Conservation (phyloP, 2,888 invertebrate species). For the Eupithecia vulgata region DNA sequence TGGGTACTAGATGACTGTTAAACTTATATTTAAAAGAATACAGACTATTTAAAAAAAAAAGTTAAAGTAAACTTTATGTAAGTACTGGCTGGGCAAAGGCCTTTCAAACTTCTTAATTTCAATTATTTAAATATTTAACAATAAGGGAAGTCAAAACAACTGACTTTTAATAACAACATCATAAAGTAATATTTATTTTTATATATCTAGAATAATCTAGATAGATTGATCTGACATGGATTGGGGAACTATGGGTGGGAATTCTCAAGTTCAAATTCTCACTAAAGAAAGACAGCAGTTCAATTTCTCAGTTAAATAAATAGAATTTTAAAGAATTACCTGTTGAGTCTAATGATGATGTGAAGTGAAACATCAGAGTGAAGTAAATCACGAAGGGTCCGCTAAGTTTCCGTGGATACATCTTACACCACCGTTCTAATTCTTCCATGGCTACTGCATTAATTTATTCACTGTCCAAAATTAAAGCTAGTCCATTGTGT, state of each 20-base stretch:
- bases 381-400: conserved; percentile 57
- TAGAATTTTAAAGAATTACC: conserved; percentile 52
- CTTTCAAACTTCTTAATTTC: too few relatives aligned
- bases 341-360: conserved; percentile 63
- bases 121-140: too few relatives aligned
- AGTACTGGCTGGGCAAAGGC: too few relatives aligned
- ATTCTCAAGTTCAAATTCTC: too few relatives aligned
- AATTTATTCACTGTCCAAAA: background rate
- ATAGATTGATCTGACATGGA: background rate
- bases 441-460: conserved; percentile 68
- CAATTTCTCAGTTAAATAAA: background rate
- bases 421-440: conserved; percentile 75
- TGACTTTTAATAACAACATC: background rate
- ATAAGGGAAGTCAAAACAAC: too few relatives aligned
- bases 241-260: background rate
- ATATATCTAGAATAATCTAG: background rate
- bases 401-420: conserved; percentile 62
- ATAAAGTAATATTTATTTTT: background rate
- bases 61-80: too few relatives aligned
- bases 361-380: conserved; percentile 44
- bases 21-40: too few relatives aligned
- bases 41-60: too few relatives aligned
- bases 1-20: too few relatives aligned
- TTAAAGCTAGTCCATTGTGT: conserved; percentile 32
- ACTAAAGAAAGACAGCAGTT: background rate